Evolutionary conservation across 2,797 vertebrate species (phyloP).

Genomic region (Neopelma chrysocephalum): DNA sequence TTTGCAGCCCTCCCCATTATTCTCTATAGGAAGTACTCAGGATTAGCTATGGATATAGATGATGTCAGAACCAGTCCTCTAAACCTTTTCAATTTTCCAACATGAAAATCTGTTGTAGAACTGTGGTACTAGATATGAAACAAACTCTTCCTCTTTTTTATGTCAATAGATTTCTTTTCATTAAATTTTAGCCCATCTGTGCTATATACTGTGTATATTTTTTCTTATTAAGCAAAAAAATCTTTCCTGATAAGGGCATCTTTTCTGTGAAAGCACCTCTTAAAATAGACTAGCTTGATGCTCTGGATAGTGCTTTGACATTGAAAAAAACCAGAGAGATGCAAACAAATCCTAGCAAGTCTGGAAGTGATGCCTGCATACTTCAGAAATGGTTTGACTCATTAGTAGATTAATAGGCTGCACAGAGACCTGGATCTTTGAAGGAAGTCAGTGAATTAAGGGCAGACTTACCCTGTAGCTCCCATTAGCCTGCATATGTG

Average conservation of each 20-base stretch:
- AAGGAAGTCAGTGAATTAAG: conserved; percentile 31
- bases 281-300: conserved; percentile 34
- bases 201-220: background rate
- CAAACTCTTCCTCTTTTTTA: background rate
- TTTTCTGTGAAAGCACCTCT: background rate
- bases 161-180: background rate
- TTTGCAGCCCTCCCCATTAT: background rate
- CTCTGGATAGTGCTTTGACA: background rate
- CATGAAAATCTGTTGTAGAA: background rate
- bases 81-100: background rate
- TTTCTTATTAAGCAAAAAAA: background rate
- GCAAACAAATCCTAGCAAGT: conserved; percentile 20
- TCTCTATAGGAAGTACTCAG: background rate
- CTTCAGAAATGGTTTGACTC: conserved; percentile 30
- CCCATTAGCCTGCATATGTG: background rate
- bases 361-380: background rate
- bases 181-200: background rate
- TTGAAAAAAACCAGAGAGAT: conserved; percentile 32
- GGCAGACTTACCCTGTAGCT: background rate
- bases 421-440: background rate
- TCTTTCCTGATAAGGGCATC: background rate
- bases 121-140: background rate
- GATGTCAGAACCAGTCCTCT: background rate
- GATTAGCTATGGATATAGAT: background rate
- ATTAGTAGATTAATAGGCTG: conserved; percentile 17